Conservation (phyloP, 2,113 vertebrate species). For the Cervus canadensis region DNA sequence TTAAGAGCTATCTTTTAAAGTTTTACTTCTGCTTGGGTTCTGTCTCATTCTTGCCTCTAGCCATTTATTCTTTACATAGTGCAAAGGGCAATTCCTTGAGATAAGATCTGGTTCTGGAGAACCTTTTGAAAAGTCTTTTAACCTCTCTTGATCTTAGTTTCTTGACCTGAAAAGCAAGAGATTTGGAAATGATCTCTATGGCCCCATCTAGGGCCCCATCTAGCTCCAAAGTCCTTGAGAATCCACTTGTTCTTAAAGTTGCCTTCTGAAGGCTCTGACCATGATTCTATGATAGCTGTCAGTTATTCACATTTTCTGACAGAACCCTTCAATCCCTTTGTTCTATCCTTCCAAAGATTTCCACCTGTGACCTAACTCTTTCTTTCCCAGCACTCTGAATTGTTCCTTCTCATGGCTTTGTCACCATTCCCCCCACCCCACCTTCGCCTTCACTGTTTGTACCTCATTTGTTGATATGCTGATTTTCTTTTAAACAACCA, state of each 20-base stretch:
- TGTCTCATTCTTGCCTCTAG: neutral
- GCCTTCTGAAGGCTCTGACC: neutral
- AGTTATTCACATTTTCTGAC: neutral
- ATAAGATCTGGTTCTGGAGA: neutral
- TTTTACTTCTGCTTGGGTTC: neutral
- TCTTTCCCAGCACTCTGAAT: neutral
- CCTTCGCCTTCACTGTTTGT: neutral
- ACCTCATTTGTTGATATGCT: neutral
- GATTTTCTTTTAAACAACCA: slow-evolving; percentile 31
- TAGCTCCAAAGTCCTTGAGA: neutral
- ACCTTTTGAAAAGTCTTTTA: neutral
- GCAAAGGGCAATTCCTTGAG: neutral
- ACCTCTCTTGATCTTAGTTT: neutral
- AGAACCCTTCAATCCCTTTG: neutral
- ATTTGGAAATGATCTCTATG: slow-evolving; percentile 6
- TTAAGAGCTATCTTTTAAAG: neutral
- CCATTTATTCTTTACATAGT: neutral
- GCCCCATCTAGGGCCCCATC: neutral
- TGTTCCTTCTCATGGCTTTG: neutral
- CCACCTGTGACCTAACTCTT: neutral
- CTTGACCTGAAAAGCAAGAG: neutral
- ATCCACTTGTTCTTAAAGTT: neutral
- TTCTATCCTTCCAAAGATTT: neutral
- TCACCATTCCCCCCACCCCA: neutral
- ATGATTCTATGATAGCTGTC: neutral